Evolutionary conservation across 2,797 vertebrate species (phyloP).

Genomic region (Pyrocephalus nanus): DNA sequence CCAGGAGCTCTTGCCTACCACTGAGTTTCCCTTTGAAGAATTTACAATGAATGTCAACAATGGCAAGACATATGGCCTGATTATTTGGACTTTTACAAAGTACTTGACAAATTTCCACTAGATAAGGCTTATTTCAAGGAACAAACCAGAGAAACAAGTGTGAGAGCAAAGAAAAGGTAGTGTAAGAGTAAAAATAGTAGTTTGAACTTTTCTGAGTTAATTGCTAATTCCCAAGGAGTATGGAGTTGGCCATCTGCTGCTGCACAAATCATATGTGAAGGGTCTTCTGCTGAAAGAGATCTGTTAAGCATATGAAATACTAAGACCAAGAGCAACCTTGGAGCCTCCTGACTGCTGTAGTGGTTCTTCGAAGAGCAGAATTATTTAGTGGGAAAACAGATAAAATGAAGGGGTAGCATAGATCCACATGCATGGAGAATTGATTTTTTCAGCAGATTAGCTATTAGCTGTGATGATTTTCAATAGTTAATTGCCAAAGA

Average conservation of each 20-base stretch:
- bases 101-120: background rate
- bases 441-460: background rate
- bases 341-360: background rate
- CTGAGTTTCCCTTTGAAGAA: background rate
- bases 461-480: background rate
- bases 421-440: background rate
- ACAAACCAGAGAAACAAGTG: background rate
- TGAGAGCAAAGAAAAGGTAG: background rate
- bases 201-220: background rate
- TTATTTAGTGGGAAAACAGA: background rate
- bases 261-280: background rate
- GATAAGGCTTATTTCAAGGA: background rate
- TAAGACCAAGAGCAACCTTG: background rate
- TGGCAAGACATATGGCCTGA: background rate
- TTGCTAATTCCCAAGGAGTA: background rate
- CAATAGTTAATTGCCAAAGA: background rate
- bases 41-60: background rate
- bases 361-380: background rate
- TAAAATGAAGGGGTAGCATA: background rate
- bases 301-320: background rate
- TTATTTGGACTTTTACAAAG: background rate
- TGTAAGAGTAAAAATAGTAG: background rate
- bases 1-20: background rate
- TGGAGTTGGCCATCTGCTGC: background rate
- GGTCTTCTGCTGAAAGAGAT: background rate